phyloP scores from a whole-genome alignment of 2,888 invertebrate genomes.

The Netelia melanura region DNA sequence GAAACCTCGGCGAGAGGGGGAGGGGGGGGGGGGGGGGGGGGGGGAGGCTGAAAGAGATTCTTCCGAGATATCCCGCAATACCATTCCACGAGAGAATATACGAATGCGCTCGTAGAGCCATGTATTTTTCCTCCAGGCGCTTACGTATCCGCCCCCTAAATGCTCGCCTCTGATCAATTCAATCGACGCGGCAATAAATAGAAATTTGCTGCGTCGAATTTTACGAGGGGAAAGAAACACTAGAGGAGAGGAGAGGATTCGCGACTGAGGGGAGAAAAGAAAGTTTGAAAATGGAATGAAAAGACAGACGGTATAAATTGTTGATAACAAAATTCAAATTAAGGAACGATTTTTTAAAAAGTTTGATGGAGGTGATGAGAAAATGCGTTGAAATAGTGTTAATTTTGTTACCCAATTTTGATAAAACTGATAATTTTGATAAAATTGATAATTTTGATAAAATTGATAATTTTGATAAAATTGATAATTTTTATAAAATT shows the following conservation, averaged over 20 bases:
- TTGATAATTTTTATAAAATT: too few relatives aligned
- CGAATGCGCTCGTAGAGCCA: conserved; percentile 30
- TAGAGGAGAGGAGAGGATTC: neutral
- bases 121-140: conserved; percentile 7
- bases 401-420: neutral
- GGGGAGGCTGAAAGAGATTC: conserved; percentile 40
- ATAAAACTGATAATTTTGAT: too few relatives aligned
- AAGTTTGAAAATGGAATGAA: neutral
- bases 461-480: too few relatives aligned
- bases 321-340: neutral
- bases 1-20: conserved; percentile 37
- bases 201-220: conserved; percentile 34
- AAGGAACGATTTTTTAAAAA: neutral
- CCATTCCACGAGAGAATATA: neutral
- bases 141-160: conserved; percentile 11
- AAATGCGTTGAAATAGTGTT: neutral
- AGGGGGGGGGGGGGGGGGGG: neutral
- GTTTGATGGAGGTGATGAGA: neutral
- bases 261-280: neutral
- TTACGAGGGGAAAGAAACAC: neutral
- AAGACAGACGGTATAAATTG: neutral
- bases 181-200: conserved; percentile 57
- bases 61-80: conserved; percentile 43
- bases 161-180: conserved; percentile 50
- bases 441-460: too few relatives aligned